A percentile compares a stretch with the other conserved stretches of the same genome.
These are phyloP conservation scores for Gymnocephalus cernua DNA, from an alignment of 2,113 vertebrate genomes.

Conservation along the genomic window DNA sequence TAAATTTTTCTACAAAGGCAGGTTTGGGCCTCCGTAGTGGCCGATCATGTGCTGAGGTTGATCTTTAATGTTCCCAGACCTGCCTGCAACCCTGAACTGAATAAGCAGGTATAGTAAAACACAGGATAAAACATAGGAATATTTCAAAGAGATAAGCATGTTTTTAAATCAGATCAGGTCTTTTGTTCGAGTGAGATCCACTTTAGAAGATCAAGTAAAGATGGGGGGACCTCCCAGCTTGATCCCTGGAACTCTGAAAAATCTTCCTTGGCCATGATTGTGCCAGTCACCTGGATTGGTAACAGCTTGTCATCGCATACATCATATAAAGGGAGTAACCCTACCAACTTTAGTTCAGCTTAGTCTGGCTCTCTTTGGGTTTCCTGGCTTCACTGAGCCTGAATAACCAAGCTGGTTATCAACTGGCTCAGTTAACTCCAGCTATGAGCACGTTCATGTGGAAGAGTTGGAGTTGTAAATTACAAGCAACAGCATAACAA, in stretches of 20 bases:
- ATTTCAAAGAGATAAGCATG: neutral
- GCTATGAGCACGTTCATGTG: neutral
- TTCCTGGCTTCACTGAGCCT: neutral
- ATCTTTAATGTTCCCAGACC: neutral
- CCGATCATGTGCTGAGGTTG: neutral
- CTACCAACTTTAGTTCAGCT: too few relatives aligned
- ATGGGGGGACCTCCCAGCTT: neutral
- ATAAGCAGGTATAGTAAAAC: neutral
- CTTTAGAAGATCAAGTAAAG: neutral
- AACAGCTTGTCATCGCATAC: too few relatives aligned
- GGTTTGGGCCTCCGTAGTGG: neutral
- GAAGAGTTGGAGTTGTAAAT: neutral
- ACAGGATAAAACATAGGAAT: neutral
- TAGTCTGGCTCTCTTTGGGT: too few relatives aligned
- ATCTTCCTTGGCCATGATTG: neutral
- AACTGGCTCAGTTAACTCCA: neutral
- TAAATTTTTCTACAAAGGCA: neutral
- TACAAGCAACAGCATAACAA: neutral
- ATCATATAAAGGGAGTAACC: neutral
- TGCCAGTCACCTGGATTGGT: neutral
- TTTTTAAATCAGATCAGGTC: neutral
- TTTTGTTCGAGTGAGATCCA: neutral
- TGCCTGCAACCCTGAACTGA: neutral
- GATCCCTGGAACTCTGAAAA: neutral
- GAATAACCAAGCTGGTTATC: neutral